A percentile compares a stretch with the other conserved stretches of the same genome.
These are phyloP conservation scores for Bombus vancouverensis DNA, from an alignment of 1,140 invertebrate species.

Conservation along the genomic window DNA sequence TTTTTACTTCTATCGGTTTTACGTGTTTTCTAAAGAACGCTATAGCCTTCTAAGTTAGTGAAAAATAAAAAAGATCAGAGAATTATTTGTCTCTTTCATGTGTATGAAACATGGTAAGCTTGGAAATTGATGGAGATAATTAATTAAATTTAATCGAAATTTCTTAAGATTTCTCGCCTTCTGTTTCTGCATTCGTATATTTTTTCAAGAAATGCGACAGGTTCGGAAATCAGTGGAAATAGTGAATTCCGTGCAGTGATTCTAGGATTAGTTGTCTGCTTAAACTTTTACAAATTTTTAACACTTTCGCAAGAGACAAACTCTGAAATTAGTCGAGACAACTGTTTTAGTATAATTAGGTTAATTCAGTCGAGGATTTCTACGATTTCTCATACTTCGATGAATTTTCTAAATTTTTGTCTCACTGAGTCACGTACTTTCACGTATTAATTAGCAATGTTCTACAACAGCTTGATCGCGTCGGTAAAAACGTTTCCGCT, in stretches of 20 bases:
- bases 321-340: background rate
- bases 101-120: background rate
- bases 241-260: too few species aligned
- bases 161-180: too few species aligned
- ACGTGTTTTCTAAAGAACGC: background rate
- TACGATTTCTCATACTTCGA: background rate
- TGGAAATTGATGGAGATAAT: background rate
- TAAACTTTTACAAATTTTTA: background rate
- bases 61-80: too few species aligned
- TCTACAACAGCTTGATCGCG: background rate
- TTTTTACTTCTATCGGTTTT: background rate
- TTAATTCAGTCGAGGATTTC: background rate
- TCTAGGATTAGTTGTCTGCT: background rate
- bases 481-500: background rate
- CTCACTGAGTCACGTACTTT: background rate
- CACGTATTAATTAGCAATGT: background rate
- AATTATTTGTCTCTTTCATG: background rate
- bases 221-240: background rate
- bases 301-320: background rate
- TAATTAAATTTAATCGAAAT: background rate
- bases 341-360: background rate
- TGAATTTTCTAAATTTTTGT: background rate
- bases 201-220: background rate
- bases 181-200: background rate
- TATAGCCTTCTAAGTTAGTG: background rate